Evolutionary conservation across 2,888 invertebrate genomes (phyloP).

Genomic region (Hemicrepidius hirtus): DNA sequence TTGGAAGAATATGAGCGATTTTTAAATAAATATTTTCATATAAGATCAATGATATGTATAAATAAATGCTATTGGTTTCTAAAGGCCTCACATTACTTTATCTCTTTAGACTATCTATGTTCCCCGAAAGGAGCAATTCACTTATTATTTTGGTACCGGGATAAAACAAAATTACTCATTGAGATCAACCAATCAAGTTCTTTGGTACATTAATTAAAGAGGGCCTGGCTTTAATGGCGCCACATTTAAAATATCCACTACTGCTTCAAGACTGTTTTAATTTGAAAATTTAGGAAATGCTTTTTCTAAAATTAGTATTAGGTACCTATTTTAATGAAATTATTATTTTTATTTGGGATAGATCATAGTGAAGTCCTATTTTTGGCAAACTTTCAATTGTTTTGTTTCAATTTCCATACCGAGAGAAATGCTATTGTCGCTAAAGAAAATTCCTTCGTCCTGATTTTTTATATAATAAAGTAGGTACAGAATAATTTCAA

Average conservation of each 20-base stretch:
- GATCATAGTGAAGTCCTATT: too few species aligned
- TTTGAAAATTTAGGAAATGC: too few species aligned
- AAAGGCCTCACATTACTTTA: conserved; percentile 46
- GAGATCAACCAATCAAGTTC: conserved; percentile 37
- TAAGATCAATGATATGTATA: conserved; percentile 40
- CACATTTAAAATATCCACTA: conserved; percentile 42
- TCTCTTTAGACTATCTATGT: conserved; percentile 11
- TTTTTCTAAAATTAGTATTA: too few species aligned
- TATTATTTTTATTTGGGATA: too few species aligned
- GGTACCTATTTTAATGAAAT: too few species aligned
- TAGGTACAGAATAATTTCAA: too few species aligned
- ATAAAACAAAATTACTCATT: conserved; percentile 46
- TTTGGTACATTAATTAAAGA: conserved; percentile 25
- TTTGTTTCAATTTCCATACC: too few species aligned
- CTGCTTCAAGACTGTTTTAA: too few species aligned
- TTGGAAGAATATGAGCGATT: background rate
- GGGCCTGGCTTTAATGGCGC: conserved; percentile 37
- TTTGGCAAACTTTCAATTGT: too few species aligned
- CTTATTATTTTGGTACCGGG: conserved; percentile 45
- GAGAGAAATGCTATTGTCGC: too few species aligned
- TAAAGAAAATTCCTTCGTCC: too few species aligned
- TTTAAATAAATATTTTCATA: conserved; percentile 3
- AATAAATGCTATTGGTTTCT: conserved; percentile 12
- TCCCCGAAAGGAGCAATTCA: conserved; percentile 17
- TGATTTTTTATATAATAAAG: too few species aligned